Percentiles rank a stretch among this genome's conserved stretches.
Evolutionary conservation across 2,113 vertebrate genomes (phyloP).

Genomic region (Apeltes quadracus): DNA sequence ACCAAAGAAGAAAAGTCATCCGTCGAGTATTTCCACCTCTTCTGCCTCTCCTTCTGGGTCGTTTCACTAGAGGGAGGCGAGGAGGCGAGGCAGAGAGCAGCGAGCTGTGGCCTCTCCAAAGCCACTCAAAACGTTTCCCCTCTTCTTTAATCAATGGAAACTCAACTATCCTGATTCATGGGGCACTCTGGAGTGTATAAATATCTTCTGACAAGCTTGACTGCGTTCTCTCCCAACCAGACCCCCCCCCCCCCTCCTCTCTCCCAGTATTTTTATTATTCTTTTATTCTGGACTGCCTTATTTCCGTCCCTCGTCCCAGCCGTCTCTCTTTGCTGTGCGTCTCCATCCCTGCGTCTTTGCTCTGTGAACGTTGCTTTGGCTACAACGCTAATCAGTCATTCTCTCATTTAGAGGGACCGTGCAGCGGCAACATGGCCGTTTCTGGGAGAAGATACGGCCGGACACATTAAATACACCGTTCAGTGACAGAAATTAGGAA

Average conservation of each 20-base stretch:
- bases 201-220: constrained; percentile 75
- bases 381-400: constrained; percentile 63
- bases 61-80: constrained; percentile 33
- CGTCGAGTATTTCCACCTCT: neutral
- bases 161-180: constrained; percentile 75
- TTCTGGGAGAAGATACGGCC: constrained; percentile 56
- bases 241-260: constrained; percentile 15
- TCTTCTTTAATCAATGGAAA: constrained; percentile 82
- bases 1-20: constrained; percentile 16
- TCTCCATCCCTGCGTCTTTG: constrained; percentile 20
- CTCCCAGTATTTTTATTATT: constrained; percentile 8
- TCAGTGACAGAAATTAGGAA: constrained; percentile 26
- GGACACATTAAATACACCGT: constrained; percentile 49
- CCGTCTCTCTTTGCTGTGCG: constrained; percentile 3
- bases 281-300: constrained; percentile 36
- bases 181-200: constrained; percentile 74
- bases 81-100: constrained; percentile 13
- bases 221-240: constrained; percentile 41
- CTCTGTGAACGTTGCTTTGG: constrained; percentile 39
- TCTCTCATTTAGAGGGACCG: constrained; percentile 50
- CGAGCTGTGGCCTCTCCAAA: constrained; percentile 60
- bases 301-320: constrained; percentile 14
- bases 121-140: constrained; percentile 75
- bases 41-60: constrained; percentile 11
- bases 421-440: constrained; percentile 58